These are phyloP conservation scores for Haliaeetus leucogaster DNA, from an alignment of 2,113 vertebrate genomes.

Conservation along the genomic window DNA sequence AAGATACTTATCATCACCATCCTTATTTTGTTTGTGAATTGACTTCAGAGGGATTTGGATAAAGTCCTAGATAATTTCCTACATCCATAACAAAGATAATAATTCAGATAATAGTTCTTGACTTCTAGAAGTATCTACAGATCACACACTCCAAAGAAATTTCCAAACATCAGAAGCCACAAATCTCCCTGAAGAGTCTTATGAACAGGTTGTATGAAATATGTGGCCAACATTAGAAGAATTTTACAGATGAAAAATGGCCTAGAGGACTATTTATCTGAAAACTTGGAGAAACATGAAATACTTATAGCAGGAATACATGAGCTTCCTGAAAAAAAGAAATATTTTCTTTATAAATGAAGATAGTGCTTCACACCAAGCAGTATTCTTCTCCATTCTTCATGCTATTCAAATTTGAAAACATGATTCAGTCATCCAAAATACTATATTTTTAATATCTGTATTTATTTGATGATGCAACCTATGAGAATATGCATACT, in stretches of 20 bases:
- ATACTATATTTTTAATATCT: neutral
- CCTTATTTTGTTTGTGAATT: neutral
- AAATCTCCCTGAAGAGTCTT: neutral
- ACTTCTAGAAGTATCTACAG: neutral
- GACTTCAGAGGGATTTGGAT: neutral
- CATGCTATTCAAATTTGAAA: neutral
- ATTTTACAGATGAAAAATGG: neutral
- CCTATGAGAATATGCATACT: neutral
- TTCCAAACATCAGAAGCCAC: neutral
- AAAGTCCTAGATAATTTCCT: neutral
- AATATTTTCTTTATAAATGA: neutral
- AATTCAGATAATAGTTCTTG: neutral
- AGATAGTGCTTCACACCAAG: neutral
- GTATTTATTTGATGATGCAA: neutral
- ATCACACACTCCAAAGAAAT: neutral
- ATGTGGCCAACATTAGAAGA: neutral
- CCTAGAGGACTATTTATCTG: neutral
- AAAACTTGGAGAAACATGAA: neutral
- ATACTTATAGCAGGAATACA: neutral
- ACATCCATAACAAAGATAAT: neutral
- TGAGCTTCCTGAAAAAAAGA: neutral
- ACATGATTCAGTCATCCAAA: neutral
- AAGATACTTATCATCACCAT: neutral
- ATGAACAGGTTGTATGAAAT: neutral
- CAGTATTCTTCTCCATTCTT: neutral